phyloP scores from a whole-genome alignment of 2,113 vertebrate genomes.

The Ailurus styani region DNA sequence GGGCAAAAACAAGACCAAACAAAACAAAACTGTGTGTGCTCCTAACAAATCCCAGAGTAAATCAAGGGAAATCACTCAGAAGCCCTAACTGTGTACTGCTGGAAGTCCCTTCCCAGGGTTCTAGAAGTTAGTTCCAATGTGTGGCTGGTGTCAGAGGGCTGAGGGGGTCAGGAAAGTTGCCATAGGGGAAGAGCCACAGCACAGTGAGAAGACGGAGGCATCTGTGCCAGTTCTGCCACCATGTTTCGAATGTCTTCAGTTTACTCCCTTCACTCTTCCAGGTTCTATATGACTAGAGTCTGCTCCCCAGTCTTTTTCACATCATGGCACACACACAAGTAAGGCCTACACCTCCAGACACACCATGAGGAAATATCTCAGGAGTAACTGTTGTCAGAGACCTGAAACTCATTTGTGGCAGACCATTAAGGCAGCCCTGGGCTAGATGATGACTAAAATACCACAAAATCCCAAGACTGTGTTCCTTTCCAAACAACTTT shows the following conservation, averaged over 20 bases:
- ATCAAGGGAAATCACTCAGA: background rate
- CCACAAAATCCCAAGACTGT: background rate
- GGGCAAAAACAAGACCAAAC: no score
- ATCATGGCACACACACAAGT: accelerated
- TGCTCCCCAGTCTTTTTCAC: background rate
- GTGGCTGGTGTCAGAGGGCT: background rate
- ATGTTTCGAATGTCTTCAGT: background rate
- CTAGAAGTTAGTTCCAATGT: background rate
- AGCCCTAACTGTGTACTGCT: no score
- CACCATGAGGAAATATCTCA: background rate
- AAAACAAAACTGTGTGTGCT: no score
- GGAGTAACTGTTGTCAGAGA: background rate
- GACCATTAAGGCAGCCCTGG: background rate
- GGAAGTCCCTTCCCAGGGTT: background rate
- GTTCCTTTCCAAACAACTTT: background rate
- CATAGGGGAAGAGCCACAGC: background rate
- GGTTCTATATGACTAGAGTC: background rate
- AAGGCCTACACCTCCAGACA: background rate
- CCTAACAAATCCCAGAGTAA: no score
- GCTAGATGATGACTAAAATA: background rate
- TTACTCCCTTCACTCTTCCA: background rate
- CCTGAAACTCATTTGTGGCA: background rate
- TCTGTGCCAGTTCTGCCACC: background rate
- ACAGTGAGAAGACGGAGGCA: background rate
- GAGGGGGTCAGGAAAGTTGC: background rate